Base-by-base conservation (phyloP, 2,113 vertebrate genomes). In the Trinectes maculatus region DNA sequence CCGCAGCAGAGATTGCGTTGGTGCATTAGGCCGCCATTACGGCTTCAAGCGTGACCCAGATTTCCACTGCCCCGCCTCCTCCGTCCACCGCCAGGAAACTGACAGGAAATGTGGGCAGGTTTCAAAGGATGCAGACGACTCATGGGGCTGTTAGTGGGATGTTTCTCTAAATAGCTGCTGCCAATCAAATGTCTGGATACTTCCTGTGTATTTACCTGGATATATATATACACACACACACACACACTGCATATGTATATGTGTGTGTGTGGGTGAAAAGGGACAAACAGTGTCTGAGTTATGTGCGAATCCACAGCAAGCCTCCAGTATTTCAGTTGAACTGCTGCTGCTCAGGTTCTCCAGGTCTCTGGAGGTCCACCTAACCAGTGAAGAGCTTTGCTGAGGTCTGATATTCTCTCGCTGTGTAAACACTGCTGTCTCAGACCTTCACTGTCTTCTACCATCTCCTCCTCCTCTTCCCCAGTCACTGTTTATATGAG, bases 41-140 rank as follows among this genome's bases (percentile, higher is more conserved):
- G 47, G 71, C 71, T 85, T 75, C 74, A 54, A 79, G 81, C 55
- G 25, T 89, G 85, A 89, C 87, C 80, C 80, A 85, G 46, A 78
- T 87, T 75, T 74, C 58, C 56, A 49, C 63, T 64, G 46, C 51
- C 44, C 61, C 37, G 47, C 22, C 42, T 62, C 47, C 42, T 72
- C 19, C 70, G 49, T 39, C 49, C 8, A 10, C 63, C 22, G 39
- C 11, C n/a, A n/a, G n/a, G n/a, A n/a, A n/a, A 15, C 1, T 44
- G 15, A 34, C 21, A 6, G 39, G 49, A 49, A 3, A n/a, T 16
- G 29, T 39, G 11, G n/a, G 2, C 19, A 26, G 46, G 39, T 18
- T 42, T 33, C 5, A 16, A 8, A 0, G 4, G 33, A 39, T 16
- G 3, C 28, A 49, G 19, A 22, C 9, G 11, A 36, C 7, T 22